A percentile compares a stretch with the other conserved stretches of the same genome.
Evolutionary conservation across 2,113 vertebrate species (phyloP).

Genomic region (Micronisus gabar): DNA sequence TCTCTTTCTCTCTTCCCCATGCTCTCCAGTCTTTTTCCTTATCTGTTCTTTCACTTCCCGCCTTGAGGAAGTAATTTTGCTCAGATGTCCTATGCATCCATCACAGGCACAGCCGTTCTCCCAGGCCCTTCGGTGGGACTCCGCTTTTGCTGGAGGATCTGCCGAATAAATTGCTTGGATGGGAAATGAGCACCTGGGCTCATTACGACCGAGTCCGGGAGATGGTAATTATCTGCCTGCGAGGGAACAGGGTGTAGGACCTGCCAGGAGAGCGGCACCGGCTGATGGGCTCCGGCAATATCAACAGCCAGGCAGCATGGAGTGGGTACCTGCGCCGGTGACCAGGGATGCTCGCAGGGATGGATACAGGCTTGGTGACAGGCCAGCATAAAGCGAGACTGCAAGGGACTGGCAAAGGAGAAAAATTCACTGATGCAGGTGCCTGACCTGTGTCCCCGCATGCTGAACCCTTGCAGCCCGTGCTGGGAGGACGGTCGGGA

Average conservation of each 20-base stretch:
- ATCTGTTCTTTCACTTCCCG: background rate
- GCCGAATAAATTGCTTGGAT: constrained; percentile 29
- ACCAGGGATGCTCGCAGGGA: background rate
- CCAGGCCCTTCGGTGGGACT: background rate
- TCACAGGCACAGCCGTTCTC: background rate
- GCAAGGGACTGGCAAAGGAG: background rate
- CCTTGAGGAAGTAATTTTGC: background rate
- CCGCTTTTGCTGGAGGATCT: background rate
- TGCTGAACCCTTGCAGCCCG: rapidly evolving
- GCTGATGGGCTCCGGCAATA: background rate
- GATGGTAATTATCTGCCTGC: constrained; percentile 1
- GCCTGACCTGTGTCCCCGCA: background rate
- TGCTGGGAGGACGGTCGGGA: rapidly evolving
- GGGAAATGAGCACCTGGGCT: constrained; percentile 52
- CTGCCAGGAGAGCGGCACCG: background rate
- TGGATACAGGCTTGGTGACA: background rate
- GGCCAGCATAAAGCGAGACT: rapidly evolving
- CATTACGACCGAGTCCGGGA: background rate
- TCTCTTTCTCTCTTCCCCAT: background rate
- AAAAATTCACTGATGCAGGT: background rate
- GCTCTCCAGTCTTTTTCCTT: background rate
- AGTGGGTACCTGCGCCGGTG: rapidly evolving
- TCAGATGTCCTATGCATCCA: background rate
- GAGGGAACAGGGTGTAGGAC: background rate
- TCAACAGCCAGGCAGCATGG: background rate